These are phyloP conservation scores for Chaenocephalus aceratus DNA, from an alignment of 2,113 vertebrate species.

Conservation along the genomic window DNA sequence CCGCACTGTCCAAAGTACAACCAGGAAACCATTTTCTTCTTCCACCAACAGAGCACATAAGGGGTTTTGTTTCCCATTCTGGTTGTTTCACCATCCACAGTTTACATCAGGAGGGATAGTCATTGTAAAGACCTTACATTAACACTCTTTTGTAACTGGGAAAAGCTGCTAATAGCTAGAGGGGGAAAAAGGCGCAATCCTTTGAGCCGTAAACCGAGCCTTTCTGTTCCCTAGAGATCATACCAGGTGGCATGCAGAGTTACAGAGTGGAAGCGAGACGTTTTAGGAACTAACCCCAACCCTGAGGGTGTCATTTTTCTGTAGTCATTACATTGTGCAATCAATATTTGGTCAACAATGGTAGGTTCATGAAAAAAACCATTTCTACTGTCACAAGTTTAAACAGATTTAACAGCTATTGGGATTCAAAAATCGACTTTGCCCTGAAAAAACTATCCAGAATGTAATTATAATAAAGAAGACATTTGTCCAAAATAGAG, in stretches of 20 bases:
- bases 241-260: not conserved
- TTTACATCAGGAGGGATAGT: not conserved
- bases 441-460: not conserved
- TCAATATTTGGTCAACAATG: not conserved
- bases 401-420: not conserved
- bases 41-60: too few relatives aligned
- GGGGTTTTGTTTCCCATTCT: too few relatives aligned
- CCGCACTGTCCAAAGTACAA: too few relatives aligned
- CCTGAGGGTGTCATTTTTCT: not conserved
- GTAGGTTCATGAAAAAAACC: not conserved
- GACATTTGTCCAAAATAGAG: slow-evolving; percentile 19
- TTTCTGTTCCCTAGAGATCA: not conserved
- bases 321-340: not conserved
- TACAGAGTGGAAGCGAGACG: not conserved
- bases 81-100: not conserved
- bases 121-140: not conserved
- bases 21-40: too few relatives aligned
- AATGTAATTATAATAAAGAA: not conserved
- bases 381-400: not conserved
- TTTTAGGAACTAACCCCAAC: not conserved
- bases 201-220: not conserved
- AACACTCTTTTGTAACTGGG: too few relatives aligned
- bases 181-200: too few relatives aligned
- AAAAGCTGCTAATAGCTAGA: too few relatives aligned
- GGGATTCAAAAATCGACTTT: not conserved